A percentile compares a stretch with the other conserved stretches of the same genome.
phyloP scores from a whole-genome alignment of 2,888 invertebrate genomes.

The Fabriciana adippe region DNA sequence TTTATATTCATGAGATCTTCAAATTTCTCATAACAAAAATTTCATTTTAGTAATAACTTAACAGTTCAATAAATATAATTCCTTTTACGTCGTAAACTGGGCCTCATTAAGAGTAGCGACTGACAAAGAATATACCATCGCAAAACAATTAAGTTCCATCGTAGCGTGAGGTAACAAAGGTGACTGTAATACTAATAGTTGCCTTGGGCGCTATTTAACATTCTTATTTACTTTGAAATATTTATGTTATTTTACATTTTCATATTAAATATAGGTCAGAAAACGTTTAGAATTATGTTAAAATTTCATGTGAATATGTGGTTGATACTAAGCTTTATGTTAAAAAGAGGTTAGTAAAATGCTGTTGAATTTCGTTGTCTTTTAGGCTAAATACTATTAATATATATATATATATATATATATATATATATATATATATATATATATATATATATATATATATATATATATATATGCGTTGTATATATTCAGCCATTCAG shows the following conservation, averaged over 20 bases:
- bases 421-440: too few species aligned
- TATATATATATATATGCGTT: too few species aligned
- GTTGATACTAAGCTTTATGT: too few species aligned
- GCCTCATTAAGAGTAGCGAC: constrained; percentile 29
- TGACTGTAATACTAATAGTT: constrained; percentile 17
- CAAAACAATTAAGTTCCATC: constrained; percentile 29
- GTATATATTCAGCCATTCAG: too few species aligned
- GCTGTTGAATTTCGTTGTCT: too few species aligned
- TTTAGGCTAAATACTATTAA: too few species aligned
- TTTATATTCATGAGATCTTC: background rate
- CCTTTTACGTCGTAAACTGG: constrained; percentile 9
- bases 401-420: too few species aligned
- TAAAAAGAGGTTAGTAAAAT: too few species aligned
- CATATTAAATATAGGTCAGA: background rate
- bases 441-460: too few species aligned
- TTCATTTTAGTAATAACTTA: background rate
- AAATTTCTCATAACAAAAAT: background rate
- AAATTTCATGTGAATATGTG: too few species aligned
- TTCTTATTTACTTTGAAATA: background rate
- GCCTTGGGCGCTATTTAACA: constrained; percentile 1
- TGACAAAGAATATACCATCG: constrained; percentile 29
- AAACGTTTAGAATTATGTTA: too few species aligned
- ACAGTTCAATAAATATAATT: constrained; percentile 16
- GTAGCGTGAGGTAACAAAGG: constrained; percentile 12
- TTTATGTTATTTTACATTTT: background rate